A percentile compares a stretch with the other conserved stretches of the same genome.
phyloP scores from a whole-genome alignment of 2,888 invertebrate species.

The Cistogaster globosa region DNA sequence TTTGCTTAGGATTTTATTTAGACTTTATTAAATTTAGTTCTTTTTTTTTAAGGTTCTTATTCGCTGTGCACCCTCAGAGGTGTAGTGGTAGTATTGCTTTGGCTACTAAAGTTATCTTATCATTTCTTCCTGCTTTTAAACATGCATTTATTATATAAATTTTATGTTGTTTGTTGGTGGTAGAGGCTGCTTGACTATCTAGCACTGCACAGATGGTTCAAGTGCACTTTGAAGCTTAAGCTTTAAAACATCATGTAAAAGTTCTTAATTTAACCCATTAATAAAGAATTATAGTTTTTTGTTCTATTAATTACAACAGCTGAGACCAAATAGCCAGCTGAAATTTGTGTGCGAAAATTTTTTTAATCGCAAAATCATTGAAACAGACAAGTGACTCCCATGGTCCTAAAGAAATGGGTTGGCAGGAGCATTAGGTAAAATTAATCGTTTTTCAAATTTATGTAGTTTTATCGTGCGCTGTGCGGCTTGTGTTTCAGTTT shows the following conservation, averaged over 20 bases:
- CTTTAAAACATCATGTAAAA: slow-evolving; percentile 60
- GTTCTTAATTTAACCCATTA: slow-evolving; percentile 49
- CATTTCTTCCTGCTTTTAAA: slow-evolving; percentile 68
- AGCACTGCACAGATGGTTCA: slow-evolving; percentile 46
- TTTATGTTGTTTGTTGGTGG: slow-evolving; percentile 44
- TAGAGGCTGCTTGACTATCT: slow-evolving; percentile 34
- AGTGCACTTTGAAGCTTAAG: slow-evolving; percentile 54
- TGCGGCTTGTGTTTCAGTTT: too few species aligned
- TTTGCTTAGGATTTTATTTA: slow-evolving; percentile 63
- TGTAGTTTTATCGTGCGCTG: too few species aligned
- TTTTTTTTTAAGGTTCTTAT: neutral
- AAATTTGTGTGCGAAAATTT: too few species aligned
- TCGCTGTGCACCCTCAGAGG: slow-evolving; percentile 26
- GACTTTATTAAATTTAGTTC: slow-evolving; percentile 22
- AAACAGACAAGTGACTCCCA: too few species aligned
- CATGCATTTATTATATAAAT: slow-evolving; percentile 64
- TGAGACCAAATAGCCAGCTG: too few species aligned
- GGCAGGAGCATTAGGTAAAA: too few species aligned
- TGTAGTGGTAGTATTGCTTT: slow-evolving; percentile 38
- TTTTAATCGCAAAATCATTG: too few species aligned
- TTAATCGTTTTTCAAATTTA: too few species aligned
- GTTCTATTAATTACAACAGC: too few species aligned
- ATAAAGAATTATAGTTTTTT: neutral
- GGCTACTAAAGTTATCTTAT: slow-evolving; percentile 45
- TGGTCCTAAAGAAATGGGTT: too few species aligned